These are phyloP conservation scores for Phalacrocorax aristotelis DNA, from an alignment of 2,113 vertebrate species.

Conservation along the genomic window DNA sequence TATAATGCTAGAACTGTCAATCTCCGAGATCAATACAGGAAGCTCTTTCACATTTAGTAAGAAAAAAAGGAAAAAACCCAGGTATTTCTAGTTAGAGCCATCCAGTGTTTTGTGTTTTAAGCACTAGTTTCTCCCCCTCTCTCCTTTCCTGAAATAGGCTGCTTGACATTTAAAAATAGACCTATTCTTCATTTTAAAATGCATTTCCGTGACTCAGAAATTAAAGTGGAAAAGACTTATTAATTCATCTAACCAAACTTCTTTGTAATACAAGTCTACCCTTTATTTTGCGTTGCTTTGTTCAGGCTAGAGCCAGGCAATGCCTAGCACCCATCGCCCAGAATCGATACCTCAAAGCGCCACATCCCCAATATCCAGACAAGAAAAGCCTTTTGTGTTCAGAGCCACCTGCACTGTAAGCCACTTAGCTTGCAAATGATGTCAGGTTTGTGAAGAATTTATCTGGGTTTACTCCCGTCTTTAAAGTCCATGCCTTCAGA, in stretches of 20 bases:
- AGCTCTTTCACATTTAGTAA: neutral
- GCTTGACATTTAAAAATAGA: constrained; percentile 40
- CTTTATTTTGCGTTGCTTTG: neutral
- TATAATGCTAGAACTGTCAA: neutral
- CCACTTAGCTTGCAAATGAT: neutral
- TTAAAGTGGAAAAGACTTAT: neutral
- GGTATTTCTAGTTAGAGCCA: neutral
- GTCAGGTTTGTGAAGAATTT: neutral
- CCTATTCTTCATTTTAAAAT: constrained; percentile 24
- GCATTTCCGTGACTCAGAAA: neutral
- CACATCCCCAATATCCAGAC: neutral
- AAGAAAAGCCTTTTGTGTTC: neutral
- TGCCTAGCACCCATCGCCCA: neutral
- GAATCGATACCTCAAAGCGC: rapidly evolving
- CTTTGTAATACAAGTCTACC: neutral
- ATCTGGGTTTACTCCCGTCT: neutral
- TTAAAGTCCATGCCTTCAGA: neutral
- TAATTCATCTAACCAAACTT: neutral
- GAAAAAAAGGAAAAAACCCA: neutral
- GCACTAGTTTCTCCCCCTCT: neutral
- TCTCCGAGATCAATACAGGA: constrained; percentile 6
- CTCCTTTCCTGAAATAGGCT: neutral
- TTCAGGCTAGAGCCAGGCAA: neutral
- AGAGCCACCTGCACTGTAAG: neutral
- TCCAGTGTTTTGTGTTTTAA: neutral